A percentile compares a stretch with the other conserved stretches of the same genome.
phyloP scores from a whole-genome alignment of 2,113 vertebrate genomes.

The Prunella fulvescens region DNA sequence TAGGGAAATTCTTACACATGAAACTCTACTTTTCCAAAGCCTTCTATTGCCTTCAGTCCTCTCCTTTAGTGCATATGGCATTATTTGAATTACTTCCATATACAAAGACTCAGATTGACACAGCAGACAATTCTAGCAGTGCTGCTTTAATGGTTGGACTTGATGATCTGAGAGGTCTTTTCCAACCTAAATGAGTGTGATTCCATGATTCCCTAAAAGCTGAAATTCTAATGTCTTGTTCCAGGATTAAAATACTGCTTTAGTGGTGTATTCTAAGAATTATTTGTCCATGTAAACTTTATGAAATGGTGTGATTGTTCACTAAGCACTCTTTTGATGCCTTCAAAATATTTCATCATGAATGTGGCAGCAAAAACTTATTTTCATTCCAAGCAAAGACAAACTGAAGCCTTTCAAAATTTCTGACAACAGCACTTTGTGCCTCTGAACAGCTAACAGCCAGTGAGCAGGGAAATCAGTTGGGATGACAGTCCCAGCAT shows the following conservation, averaged over 20 bases:
- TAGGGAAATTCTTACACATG: neutral
- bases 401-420: neutral
- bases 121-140: neutral
- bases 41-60: neutral
- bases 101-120: neutral
- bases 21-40: neutral
- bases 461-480: neutral
- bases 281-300: conserved; percentile 18
- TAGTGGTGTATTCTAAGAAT: neutral
- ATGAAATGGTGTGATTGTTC: conserved; percentile 50
- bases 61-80: neutral
- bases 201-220: neutral
- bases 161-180: neutral
- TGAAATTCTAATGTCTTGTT: neutral
- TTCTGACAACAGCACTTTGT: neutral
- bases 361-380: neutral
- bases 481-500: neutral
- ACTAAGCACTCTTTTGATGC: conserved; percentile 42
- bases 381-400: neutral
- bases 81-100: neutral
- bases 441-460: neutral
- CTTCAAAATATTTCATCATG: conserved; percentile 49
- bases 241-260: neutral
- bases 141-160: neutral
- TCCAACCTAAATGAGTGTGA: neutral